Conservation (phyloP, 2,888 invertebrate genomes). For the Conomelus anceps region DNA sequence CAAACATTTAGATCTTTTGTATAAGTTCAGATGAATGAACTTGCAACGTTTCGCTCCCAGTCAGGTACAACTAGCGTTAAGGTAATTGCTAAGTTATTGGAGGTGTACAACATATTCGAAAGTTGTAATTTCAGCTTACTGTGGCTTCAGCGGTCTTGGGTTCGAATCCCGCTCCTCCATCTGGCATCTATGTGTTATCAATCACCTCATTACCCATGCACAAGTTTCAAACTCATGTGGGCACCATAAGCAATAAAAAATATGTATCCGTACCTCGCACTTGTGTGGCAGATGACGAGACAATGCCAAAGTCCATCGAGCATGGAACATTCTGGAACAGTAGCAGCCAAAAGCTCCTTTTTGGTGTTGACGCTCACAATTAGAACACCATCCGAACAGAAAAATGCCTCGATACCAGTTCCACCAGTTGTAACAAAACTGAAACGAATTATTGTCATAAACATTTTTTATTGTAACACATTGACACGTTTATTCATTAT, state of each 20-base stretch:
- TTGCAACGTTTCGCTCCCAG: too few relatives aligned
- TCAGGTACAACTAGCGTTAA: too few relatives aligned
- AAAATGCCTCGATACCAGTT: constrained; percentile 53
- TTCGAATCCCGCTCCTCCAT: too few relatives aligned
- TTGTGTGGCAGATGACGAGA: constrained; percentile 46
- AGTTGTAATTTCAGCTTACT: too few relatives aligned
- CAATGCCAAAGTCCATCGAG: constrained; percentile 52
- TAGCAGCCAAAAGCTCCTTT: constrained; percentile 51
- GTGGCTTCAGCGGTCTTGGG: too few relatives aligned
- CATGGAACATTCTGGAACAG: constrained; percentile 44
- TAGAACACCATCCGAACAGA: constrained; percentile 49
- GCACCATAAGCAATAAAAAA: neutral
- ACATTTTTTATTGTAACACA: neutral
- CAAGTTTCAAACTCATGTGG: neutral
- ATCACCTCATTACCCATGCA: neutral
- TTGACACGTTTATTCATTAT: neutral
- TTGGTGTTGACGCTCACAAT: constrained; percentile 51
- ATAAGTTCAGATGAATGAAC: too few relatives aligned
- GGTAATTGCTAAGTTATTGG: too few relatives aligned
- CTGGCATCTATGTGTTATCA: neutral
- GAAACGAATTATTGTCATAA: constrained; percentile 28
- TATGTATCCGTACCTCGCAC: constrained; percentile 36
- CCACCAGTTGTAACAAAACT: constrained; percentile 49
- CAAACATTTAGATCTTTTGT: too few relatives aligned
- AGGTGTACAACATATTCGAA: too few relatives aligned